These are phyloP conservation scores for Drosophila yakuba DNA, from an alignment of 1,140 invertebrate genomes.

Conservation along the genomic window DNA sequence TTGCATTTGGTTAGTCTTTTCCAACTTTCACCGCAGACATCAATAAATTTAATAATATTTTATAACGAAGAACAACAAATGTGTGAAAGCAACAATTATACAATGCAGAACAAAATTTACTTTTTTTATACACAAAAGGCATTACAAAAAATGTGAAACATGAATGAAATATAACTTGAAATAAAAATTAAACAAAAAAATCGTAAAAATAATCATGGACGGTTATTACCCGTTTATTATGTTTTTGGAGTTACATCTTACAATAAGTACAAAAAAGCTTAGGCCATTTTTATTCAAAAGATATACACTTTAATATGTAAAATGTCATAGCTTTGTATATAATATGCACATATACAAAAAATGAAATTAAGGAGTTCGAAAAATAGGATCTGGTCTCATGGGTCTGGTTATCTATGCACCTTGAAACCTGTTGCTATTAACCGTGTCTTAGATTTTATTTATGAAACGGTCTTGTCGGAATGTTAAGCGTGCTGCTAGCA, in stretches of 20 bases:
- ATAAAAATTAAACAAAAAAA: conserved; percentile 76
- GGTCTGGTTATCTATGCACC: conserved; percentile 15
- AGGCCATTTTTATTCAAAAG: conserved; percentile 17
- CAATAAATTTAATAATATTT: conserved; percentile 54
- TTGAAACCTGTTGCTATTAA: conserved; percentile 57
- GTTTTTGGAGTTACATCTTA: conserved; percentile 55
- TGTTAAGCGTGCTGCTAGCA: conserved; percentile 20
- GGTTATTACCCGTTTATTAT: conserved; percentile 56
- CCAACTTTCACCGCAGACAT: conserved; percentile 46
- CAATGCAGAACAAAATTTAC: conserved; percentile 76
- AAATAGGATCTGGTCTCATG: conserved; percentile 33
- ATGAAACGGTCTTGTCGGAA: conserved; percentile 41
- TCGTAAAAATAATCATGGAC: conserved; percentile 31
- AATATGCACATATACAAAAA: conserved; percentile 32
- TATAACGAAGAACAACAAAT: conserved; percentile 73
- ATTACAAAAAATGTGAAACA: conserved; percentile 83
- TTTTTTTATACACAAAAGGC: conserved; percentile 78
- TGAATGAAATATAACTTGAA: conserved; percentile 84
- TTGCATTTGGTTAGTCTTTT: conserved; percentile 76
- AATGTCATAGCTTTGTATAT: conserved; percentile 33
- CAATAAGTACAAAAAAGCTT: conserved; percentile 66
- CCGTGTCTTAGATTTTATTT: conserved; percentile 26
- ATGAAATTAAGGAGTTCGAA: conserved; percentile 45
- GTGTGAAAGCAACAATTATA: conserved; percentile 72
- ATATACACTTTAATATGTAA: conserved; percentile 49